Conservation (phyloP, 2,888 invertebrate genomes). For the Cinara cedri region DNA sequence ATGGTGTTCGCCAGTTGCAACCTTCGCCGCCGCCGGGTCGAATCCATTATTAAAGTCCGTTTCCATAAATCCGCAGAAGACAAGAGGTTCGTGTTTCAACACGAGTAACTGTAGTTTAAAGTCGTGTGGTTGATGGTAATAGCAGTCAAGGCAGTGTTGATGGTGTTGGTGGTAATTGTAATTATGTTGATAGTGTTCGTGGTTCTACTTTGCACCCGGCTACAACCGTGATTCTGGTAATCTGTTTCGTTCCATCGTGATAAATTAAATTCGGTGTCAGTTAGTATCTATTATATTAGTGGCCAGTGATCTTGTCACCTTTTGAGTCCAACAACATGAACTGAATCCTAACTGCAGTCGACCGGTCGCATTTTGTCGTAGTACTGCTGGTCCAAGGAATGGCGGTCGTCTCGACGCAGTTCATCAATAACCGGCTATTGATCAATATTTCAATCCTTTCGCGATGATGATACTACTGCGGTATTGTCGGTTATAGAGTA, state of each 20-base stretch:
- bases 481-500: neutral
- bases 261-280: neutral
- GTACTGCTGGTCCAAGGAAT: neutral
- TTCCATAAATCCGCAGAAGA: constrained; percentile 34
- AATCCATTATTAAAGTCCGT: constrained; percentile 29
- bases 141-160: no score
- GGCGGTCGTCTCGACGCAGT: constrained; percentile 6
- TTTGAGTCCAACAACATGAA: neutral
- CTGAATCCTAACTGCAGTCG: neutral
- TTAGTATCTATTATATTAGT: no score
- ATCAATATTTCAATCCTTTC: neutral
- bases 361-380: constrained; percentile 11
- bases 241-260: constrained; percentile 53
- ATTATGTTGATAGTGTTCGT: neutral
- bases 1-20: neutral
- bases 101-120: neutral
- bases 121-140: neutral
- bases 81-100: neutral
- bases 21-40: constrained; percentile 25
- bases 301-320: neutral
- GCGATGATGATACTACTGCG: neutral
- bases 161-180: neutral
- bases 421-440: constrained; percentile 40
- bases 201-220: neutral
- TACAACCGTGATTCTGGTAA: constrained; percentile 16